Base-by-base conservation (phyloP, 2,113 vertebrate species). In the Megalops atlanticus region DNA sequence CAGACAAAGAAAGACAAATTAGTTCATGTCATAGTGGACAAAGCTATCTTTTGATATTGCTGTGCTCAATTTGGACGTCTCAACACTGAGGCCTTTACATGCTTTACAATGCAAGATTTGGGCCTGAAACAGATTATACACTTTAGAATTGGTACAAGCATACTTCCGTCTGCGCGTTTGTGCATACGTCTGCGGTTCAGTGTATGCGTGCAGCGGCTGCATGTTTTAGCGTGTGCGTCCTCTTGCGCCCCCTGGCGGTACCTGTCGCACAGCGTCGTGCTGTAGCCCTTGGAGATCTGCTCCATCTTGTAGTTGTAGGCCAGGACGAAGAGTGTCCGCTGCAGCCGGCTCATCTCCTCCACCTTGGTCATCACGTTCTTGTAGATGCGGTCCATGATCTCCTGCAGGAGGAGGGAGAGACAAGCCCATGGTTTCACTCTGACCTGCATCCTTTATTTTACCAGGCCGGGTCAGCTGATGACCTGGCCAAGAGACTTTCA, bases 251-350 rank as follows among this genome's bases (percentile, higher is more conserved):
- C 11, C 69, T 18, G 72, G 31, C 27, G 47, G n/a, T 90, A 97
- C 98, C 96, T 95, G 86, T 99, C 96, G 11, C 97, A 99, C 12
- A 99, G 89, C 0, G 98, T 97, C 0, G 98, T 99, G 83, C 88
- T 93, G 84, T 93, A 95, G 68, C 98, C 98, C 87, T 95, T 96
- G 38, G 96, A 95, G 88, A 99, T 96, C 90, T 99, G 98, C 76
- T 99, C 97, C 96, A 99, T 97, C 91, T 99, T 99, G 88, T 99
- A 99, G 92, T 99, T 99, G 91, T 99, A 99, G 5, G 98, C 98
- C 86, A 99, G 84, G 83, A 96, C 95, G 89, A 99, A 99, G 0
- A 99, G 92, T 18, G 96, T 96, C 77, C 92, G 91, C 87, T 99
- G 97, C 69, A 99, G 92, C 88, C 91, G 92, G 80, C 95, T 98